Evolutionary conservation across 1,140 invertebrate species (phyloP).

Genomic region (Arctopsyche grandis): DNA sequence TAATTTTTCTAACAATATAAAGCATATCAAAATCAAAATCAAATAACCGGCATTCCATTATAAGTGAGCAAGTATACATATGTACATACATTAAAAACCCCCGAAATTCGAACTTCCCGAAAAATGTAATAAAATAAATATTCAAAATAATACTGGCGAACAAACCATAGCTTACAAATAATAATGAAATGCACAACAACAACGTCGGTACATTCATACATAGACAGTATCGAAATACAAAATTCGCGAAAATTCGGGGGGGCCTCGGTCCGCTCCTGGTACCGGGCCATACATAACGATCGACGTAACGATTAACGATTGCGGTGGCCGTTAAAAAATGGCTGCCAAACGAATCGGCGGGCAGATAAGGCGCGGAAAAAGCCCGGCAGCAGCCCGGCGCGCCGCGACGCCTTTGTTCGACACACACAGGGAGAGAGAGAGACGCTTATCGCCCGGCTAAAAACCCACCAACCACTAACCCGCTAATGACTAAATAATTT

Average conservation of each 20-base stretch:
- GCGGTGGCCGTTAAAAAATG: conserved; percentile 55
- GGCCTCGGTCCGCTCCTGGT: conserved; percentile 28
- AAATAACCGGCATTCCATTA: too few species aligned
- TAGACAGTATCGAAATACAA: too few species aligned
- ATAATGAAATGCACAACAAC: too few species aligned
- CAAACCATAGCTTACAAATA: too few species aligned
- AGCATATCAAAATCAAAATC: too few species aligned
- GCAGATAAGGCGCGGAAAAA: conserved; percentile 54
- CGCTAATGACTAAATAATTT: conserved; percentile 47
- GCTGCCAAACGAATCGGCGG: conserved; percentile 55
- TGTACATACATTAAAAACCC: too few species aligned
- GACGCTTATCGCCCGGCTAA: conserved; percentile 28
- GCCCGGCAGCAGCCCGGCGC: conserved; percentile 1
- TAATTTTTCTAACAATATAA: too few species aligned
- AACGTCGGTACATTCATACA: too few species aligned
- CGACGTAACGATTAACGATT: conserved; percentile 54
- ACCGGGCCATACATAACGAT: conserved; percentile 54
- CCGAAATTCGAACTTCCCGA: too few species aligned
- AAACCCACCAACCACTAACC: background rate
- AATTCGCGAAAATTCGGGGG: background rate
- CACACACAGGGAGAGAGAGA: background rate
- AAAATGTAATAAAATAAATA: too few species aligned
- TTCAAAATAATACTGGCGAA: too few species aligned
- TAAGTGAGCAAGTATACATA: too few species aligned
- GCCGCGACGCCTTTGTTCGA: conserved; percentile 43